These are phyloP conservation scores for Scomber japonicus DNA, from an alignment of 2,113 vertebrate species.

Conservation along the genomic window DNA sequence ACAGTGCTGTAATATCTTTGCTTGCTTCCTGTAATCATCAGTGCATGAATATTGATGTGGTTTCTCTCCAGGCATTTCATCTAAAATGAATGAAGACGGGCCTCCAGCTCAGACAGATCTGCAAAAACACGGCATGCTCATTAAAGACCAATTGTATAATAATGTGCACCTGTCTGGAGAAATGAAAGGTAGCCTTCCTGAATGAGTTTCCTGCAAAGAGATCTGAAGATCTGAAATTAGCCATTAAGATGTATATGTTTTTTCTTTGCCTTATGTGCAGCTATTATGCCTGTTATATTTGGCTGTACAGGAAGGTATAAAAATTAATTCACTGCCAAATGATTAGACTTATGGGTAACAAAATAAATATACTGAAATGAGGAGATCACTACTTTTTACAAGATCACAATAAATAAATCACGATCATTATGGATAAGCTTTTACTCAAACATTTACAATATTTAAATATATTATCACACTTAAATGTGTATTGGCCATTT, in stretches of 20 bases:
- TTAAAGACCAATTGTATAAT: constrained; percentile 82
- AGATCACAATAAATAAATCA: neutral
- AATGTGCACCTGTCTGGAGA: constrained; percentile 79
- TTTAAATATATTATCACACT: neutral
- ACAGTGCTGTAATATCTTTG: constrained; percentile 67
- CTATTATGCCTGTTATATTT: neutral
- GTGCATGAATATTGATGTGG: constrained; percentile 82
- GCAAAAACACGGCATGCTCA: constrained; percentile 80
- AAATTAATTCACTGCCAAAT: constrained; percentile 11
- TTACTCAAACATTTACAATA: neutral
- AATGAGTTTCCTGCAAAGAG: neutral
- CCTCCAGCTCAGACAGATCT: constrained; percentile 73
- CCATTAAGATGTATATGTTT: constrained; percentile 2
- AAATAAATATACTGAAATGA: neutral
- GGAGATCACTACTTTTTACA: neutral
- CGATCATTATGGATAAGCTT: neutral
- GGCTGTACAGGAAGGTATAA: constrained; percentile 14
- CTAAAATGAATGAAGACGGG: constrained; percentile 81
- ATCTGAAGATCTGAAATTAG: constrained; percentile 32
- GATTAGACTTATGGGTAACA: constrained; percentile 1
- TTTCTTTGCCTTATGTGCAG: constrained; percentile 18
- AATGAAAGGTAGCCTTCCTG: constrained; percentile 58
- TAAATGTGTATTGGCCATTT: neutral
- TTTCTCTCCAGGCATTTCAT: constrained; percentile 82
- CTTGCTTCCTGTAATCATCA: constrained; percentile 74